Conservation (phyloP, 2,888 invertebrate species). For the Beris chalybata region DNA sequence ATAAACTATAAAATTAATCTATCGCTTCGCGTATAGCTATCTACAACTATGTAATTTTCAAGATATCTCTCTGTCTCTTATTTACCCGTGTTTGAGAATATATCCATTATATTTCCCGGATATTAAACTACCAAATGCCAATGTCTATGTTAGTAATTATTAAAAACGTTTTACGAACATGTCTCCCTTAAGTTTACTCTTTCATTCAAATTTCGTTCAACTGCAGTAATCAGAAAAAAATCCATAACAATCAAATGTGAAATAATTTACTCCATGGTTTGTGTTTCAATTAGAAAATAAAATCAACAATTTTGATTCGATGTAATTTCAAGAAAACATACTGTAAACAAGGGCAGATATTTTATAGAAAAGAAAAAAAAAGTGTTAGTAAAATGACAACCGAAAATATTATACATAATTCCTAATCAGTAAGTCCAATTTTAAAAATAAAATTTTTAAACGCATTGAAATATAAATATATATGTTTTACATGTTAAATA, state of each 20-base stretch:
- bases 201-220: background rate
- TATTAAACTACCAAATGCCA: too few species aligned
- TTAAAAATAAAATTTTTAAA: slow-evolving; percentile 11
- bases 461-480: background rate
- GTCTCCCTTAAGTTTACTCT: background rate
- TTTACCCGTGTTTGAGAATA: too few species aligned
- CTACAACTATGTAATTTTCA: too few species aligned
- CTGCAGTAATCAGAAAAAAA: background rate
- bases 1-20: too few species aligned
- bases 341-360: background rate
- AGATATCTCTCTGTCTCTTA: too few species aligned
- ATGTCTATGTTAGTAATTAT: too few species aligned
- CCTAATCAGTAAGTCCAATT: slow-evolving; percentile 18
- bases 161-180: too few species aligned
- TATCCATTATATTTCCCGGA: too few species aligned
- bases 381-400: background rate
- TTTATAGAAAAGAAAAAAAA: background rate
- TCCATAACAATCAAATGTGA: background rate
- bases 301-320: background rate
- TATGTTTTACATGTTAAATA: background rate
- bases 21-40: too few species aligned
- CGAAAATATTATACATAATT: slow-evolving; percentile 5
- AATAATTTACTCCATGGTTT: background rate
- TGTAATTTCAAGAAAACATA: background rate
- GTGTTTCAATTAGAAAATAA: background rate